Evolutionary conservation across 2,113 vertebrate genomes (phyloP).

Genomic region (Sminthopsis crassicaudata): DNA sequence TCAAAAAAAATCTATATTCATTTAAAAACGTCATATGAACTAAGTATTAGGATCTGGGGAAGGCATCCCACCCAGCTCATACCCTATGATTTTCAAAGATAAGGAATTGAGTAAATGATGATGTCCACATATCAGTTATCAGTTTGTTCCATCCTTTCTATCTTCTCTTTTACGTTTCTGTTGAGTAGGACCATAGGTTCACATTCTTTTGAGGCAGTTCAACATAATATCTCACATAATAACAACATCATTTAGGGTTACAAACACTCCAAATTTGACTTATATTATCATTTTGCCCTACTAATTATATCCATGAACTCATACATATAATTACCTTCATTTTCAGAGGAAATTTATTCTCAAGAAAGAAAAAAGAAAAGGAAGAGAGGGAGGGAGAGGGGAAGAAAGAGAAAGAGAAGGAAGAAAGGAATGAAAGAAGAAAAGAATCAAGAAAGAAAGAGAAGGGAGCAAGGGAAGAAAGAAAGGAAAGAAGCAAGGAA

Average conservation of each 20-base stretch:
- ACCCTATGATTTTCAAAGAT: not conserved
- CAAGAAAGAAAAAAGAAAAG: not conserved
- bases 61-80: not conserved
- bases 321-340: slow-evolving; percentile 24
- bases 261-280: not conserved
- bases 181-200: slow-evolving; percentile 17
- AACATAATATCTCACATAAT: not conserved
- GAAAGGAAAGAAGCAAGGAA: not conserved
- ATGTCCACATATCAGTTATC: not conserved
- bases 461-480: no score
- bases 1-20: not conserved
- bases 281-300: not conserved
- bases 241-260: slow-evolving; percentile 13
- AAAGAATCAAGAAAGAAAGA: no score
- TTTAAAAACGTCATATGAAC: slow-evolving; percentile 5
- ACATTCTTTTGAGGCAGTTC: not conserved
- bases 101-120: not conserved
- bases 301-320: slow-evolving; percentile 15
- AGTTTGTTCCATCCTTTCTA: not conserved
- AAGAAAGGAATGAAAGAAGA: no score
- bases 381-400: not conserved
- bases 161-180: slow-evolving; percentile 2
- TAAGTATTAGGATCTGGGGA: not conserved
- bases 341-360: slow-evolving; percentile 22
- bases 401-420: no score